phyloP scores from a whole-genome alignment of 2,888 invertebrate species.

The Helicoverpa assulta region DNA sequence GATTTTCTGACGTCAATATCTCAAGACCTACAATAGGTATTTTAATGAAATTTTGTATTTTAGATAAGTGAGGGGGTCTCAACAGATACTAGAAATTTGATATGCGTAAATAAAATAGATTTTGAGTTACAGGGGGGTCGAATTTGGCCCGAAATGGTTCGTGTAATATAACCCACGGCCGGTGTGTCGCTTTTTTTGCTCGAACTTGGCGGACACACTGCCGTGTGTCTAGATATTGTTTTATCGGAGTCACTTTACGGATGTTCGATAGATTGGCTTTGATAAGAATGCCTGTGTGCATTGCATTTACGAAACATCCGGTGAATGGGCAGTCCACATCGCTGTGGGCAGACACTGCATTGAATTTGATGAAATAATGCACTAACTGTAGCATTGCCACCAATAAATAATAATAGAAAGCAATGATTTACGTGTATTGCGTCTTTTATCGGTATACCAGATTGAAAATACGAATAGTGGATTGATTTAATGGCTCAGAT shows the following conservation, averaged over 20 bases:
- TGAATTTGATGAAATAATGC: conserved; percentile 66
- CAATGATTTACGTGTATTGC: conserved; percentile 67
- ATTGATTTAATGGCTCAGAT: conserved; percentile 64
- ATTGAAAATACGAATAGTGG: conserved; percentile 64
- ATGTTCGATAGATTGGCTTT: conserved; percentile 58
- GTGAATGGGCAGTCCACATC: conserved; percentile 62
- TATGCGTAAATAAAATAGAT: no score
- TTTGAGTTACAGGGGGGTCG: no score
- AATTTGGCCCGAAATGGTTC: no score
- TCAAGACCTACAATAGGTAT: no score
- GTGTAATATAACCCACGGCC: no score
- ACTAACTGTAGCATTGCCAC: conserved; percentile 57
- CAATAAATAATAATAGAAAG: conserved; percentile 67
- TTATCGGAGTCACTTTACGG: conserved; percentile 64
- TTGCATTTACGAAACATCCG: conserved; percentile 66
- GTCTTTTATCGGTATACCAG: conserved; percentile 62
- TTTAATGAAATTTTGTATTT: no score
- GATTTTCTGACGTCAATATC: no score
- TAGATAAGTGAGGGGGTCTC: no score
- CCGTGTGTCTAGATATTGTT: no score
- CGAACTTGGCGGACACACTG: no score
- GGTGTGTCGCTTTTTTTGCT: no score
- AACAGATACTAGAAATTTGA: no score
- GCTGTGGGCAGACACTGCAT: conserved; percentile 60
- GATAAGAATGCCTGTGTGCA: conserved; percentile 62